Percentiles rank a stretch among this genome's conserved stretches.
phyloP scores from a whole-genome alignment of 1,140 invertebrate genomes.

The Sitophilus oryzae region DNA sequence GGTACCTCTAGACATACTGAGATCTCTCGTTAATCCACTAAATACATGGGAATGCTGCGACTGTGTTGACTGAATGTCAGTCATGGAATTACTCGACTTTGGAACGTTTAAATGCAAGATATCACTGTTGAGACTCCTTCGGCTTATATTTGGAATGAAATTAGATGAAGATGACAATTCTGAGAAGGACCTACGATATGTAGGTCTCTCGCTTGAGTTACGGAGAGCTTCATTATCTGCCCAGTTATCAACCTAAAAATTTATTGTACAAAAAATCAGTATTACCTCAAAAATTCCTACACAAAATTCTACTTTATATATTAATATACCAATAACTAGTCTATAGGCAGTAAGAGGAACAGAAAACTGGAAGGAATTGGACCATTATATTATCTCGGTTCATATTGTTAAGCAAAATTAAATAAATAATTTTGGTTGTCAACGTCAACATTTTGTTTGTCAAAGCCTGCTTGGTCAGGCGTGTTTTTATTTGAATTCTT shows the following conservation, averaged over 20 bases:
- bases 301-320: too few species aligned
- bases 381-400: too few species aligned
- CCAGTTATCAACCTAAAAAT: conserved; percentile 46
- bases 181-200: conserved; percentile 59
- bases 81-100: conserved; percentile 42
- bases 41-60: conserved; percentile 15
- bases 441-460: too few species aligned
- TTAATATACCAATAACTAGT: too few species aligned
- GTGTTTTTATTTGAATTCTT: too few species aligned
- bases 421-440: too few species aligned
- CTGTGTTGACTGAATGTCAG: conserved; percentile 38
- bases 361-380: too few species aligned
- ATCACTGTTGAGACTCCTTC: conserved; percentile 48
- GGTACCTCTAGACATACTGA: conserved; percentile 13
- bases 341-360: too few species aligned
- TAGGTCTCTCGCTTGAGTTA: conserved; percentile 49
- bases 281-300: too few species aligned
- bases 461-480: too few species aligned
- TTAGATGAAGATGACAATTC: conserved; percentile 49
- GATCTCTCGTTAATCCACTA: conserved; percentile 16
- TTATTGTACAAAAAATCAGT: conserved; percentile 1
- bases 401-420: too few species aligned
- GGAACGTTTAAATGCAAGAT: conserved; percentile 34
- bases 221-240: conserved; percentile 47
- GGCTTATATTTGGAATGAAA: conserved; percentile 40